Evolutionary conservation across 2,888 invertebrate genomes (phyloP), one percentile per base, ranked within the genome.

Genomic region (Parnassius smintheus): DNA sequence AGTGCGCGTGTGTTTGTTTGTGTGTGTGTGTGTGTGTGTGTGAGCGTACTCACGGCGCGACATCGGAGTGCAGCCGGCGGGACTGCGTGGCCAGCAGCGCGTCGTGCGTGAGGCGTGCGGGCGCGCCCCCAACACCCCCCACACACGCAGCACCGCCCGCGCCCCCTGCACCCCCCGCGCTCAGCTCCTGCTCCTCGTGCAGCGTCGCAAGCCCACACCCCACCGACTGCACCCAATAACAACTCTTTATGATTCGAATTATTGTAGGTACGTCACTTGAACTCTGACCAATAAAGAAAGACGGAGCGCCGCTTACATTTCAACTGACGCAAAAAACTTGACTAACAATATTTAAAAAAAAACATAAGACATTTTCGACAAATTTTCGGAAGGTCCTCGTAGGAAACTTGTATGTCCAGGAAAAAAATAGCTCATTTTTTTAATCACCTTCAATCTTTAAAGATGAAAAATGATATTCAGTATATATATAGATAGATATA

Each of bases 71-170:
- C 74, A 91, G 95, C 66, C 96, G 93, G 73, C 95, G 93, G 80
- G 94, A 93, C 88, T 96, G 96, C 66, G 97, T 96, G 78, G 95
- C 95, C 76, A 96, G 93, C 70, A 97, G 92, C 77, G 95, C 93
- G 89, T 96, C 95, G 87, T 95, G 95, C 75, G 97, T 97, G 77
- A 97, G 93, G 66, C 96, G 93, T 75, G 85, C 82, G 59, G 78
- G 71, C 56, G 71, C 65, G 61, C 69, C 35, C 7, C 35, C 7
- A 4, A 65, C 96, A 93, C 75, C 84, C 35, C 97, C 76, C 97
- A 91, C 9, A 93, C 85, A 68, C 62, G 45, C 12, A 92, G 93
- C 66, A 61, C 65, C 12, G 68, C 58, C 61, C 66, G 55, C 66
- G 65, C 58, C 35, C 41, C 25, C 81, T 58, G 78, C 71, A 56